Base-by-base conservation (phyloP, 2,797 vertebrate species). In the Acestrorhynchus altus region DNA sequence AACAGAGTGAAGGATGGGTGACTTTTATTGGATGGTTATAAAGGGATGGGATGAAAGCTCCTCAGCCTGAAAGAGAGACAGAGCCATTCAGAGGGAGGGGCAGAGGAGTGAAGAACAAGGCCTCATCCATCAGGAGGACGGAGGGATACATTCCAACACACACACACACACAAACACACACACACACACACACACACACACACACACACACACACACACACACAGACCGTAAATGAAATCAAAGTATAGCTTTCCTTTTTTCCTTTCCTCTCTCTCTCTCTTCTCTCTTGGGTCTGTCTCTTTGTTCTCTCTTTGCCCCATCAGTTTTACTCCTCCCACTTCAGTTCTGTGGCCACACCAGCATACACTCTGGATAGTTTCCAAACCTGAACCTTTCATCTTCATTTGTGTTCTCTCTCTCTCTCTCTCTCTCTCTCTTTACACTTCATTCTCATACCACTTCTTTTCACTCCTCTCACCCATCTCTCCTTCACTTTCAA, bases 161-260 rank as follows among this genome's bases (percentile, higher is more conserved):
- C 88, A 89, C 72, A 90, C 92, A 94, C 92, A 94, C 93, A 94
- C 93, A 93, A 89, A 92, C 91, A 94, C 92, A 94, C 56, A 57
- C 49, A 52, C 49, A 52, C 49, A 52, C 49, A 52, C 49, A 90
- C 92, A 94, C 92, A 93, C 93, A 94, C 93, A 93, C 90, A 92
- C 92, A 94, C 92, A 93, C 49, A 52, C 92, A 94, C 92, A 93
- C 93, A 94, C 93, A 93, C 90, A 92, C 92, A 94, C 92, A 93
- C 49, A 44, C 11, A 92, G 91, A 92, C 93, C 92, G 86, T 90
- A 16, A 84, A 63, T 57, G 77, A 89, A 89, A 89, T 93, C 91
- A 90, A 92, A 90, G 90, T 90, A 90, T 90, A 92, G 89, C 90
- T 89, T 92, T 89, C 88, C 86, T 56, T 74, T 74, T 77, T 66